These are phyloP conservation scores for Acanthaster planci DNA, from an alignment of 35 echinoderm and acorn worm species.

Conservation along the genomic window DNA sequence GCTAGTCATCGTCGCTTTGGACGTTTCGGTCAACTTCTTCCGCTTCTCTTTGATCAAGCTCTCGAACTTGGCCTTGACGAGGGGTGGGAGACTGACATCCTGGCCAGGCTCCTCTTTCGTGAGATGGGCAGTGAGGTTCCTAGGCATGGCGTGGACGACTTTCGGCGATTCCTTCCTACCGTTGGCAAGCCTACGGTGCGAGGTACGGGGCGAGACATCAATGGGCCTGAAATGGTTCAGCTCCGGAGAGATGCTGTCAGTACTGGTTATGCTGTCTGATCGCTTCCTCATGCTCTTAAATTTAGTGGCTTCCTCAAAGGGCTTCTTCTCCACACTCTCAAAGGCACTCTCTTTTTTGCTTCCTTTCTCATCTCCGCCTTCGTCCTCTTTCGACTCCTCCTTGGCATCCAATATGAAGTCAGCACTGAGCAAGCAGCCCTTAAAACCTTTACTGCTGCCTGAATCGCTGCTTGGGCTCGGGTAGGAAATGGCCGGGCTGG, in stretches of 20 bases:
- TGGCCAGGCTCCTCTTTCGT: not conserved
- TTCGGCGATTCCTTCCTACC: conserved; percentile 74
- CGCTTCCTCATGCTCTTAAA: conserved; percentile 22
- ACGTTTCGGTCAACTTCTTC: conserved; percentile 28
- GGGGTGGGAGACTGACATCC: not conserved
- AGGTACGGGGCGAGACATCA: conserved; percentile 77
- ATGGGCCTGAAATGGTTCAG: conserved; percentile 95
- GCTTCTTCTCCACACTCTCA: conserved; percentile 4
- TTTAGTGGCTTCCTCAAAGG: not conserved
- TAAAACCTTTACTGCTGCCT: not conserved
- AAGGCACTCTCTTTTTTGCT: conserved; percentile 24
- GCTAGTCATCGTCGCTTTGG: conserved; percentile 56
- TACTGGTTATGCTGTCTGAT: conserved; percentile 72
- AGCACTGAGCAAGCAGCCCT: not conserved
- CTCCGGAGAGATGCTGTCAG: conserved; percentile 86
- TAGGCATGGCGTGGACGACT: conserved; percentile 76
- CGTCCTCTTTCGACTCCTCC: not conserved
- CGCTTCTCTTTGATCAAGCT: conserved; percentile 21
- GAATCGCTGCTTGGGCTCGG: not conserved
- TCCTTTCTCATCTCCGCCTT: not conserved
- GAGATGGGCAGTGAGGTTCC: conserved; percentile 70
- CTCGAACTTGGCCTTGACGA: conserved; percentile 50
- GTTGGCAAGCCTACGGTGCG: conserved; percentile 68
- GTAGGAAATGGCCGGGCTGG: not conserved
- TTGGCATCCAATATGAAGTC: not conserved